Evolutionary conservation across 2,888 invertebrate species (phyloP).

Genomic region (Trissoscelio sp.): DNA sequence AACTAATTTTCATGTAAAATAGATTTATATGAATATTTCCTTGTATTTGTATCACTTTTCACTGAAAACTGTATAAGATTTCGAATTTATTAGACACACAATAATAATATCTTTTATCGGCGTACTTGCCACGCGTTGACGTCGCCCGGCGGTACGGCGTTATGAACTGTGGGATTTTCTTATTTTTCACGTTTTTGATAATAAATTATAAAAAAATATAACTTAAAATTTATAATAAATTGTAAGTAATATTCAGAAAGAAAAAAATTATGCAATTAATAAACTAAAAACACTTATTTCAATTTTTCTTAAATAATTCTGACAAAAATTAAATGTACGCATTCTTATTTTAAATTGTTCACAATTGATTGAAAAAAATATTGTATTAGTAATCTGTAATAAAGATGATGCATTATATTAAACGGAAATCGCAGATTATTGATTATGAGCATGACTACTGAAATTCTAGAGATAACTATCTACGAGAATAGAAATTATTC

Average conservation of each 20-base stretch:
- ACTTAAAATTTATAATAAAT: not conserved
- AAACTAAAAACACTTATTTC: too few species aligned
- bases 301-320: too few species aligned
- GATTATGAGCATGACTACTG: not conserved
- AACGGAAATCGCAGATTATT: not conserved
- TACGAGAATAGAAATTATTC: not conserved
- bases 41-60: too few species aligned
- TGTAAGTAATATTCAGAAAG: not conserved
- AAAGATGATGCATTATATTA: not conserved
- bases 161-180: not conserved
- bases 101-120: too few species aligned
- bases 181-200: not conserved
- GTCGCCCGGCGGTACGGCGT: slow-evolving; percentile 18
- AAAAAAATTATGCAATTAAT: too few species aligned
- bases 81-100: too few species aligned
- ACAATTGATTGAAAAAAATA: not conserved
- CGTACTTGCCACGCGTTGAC: slow-evolving; percentile 45
- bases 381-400: not conserved
- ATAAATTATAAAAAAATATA: not conserved
- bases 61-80: too few species aligned
- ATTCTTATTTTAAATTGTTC: not conserved
- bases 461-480: not conserved
- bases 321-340: not conserved
- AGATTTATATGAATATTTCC: too few species aligned
- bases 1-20: too few species aligned